Evolutionary conservation across 92 coral and sea anemone genomes (phyloP), one percentile per base, ranked within the genome.

Genomic region (Umimayanthus chanpuru): DNA sequence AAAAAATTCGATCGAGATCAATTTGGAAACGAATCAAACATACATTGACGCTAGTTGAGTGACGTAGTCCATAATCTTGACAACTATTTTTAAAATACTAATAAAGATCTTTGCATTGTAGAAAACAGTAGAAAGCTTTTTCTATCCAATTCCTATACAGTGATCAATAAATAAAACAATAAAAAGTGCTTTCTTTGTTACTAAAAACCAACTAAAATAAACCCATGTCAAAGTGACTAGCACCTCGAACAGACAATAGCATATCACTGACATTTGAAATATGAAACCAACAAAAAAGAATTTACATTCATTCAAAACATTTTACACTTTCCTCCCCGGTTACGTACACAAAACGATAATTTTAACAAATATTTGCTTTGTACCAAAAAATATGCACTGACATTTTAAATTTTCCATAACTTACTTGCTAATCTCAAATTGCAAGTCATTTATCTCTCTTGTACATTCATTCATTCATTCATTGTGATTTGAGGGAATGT

Each of bases 381-480:
- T 8, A 75, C 58, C 50, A 5, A 38, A 18, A 75, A 73, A 36
- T 0, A 7, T 32, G 44, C 30, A 40, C 39, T 39, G 2, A 75
- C 39, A 75, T 75, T 75, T 1, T 75, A 36, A 20, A 16, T 21
- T 75, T 43, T 39, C 79, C 50, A 83, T 44, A 83, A 83, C 66
- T 83, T 83, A 83, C 87, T 83, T 83, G 87, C 47, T 44, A 15
- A 83, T 38, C 21, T 53, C 74, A 70, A 23, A 10, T 83, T 83
- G n/a, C 25, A 26, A 44, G 75, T 61, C 25, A 61, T 61, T 61
- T 61, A 26, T 55, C 4, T 81, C 75, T 40, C 67, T 67, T 40
- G 40, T n/a, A 65, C 49, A 44, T 53, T 61, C 26, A 61, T 61
- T 56, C 21, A 18, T 23, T 81, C 75, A 66, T 82, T 83, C 65